A percentile compares a stretch with the other conserved stretches of the same genome.
Evolutionary conservation across 2,888 invertebrate genomes (phyloP).

Genomic region (Hipparchia sbordonii): DNA sequence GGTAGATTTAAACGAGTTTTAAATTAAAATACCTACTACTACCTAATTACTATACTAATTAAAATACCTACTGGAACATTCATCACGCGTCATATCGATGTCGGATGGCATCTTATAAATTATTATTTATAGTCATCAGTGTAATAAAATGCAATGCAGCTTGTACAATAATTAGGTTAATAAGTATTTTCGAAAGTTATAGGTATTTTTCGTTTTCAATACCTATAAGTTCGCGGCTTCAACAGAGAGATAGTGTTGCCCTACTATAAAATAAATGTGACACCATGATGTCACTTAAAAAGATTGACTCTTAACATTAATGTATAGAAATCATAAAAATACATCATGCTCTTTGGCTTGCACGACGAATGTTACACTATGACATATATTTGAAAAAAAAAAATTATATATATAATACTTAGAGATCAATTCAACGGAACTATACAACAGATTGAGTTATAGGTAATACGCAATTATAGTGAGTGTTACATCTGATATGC

Average conservation of each 20-base stretch:
- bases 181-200: too few relatives aligned
- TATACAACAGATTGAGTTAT: conserved; percentile 55
- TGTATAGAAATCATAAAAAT: conserved; percentile 79
- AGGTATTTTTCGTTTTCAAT: background rate
- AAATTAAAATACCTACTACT: too few relatives aligned
- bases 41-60: too few relatives aligned
- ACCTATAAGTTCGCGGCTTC: conserved; percentile 44
- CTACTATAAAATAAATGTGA: conserved; percentile 8
- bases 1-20: too few relatives aligned
- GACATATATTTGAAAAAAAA: conserved; percentile 62
- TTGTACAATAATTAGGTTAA: too few relatives aligned
- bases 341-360: conserved; percentile 83
- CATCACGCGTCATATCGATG: too few relatives aligned
- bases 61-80: too few relatives aligned
- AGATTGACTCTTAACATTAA: conserved; percentile 72
- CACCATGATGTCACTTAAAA: conserved; percentile 59
- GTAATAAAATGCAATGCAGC: too few relatives aligned
- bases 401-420: conserved; percentile 58
- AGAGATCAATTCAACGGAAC: conserved; percentile 75
- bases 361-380: conserved; percentile 75
- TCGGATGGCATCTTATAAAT: too few relatives aligned
- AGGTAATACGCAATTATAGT: conserved; percentile 46
- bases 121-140: too few relatives aligned
- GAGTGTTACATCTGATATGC: conserved; percentile 68
- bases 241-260: conserved; percentile 2